Conservation (phyloP, 2,888 invertebrate species). For the Synanthedon vespiformis region DNA sequence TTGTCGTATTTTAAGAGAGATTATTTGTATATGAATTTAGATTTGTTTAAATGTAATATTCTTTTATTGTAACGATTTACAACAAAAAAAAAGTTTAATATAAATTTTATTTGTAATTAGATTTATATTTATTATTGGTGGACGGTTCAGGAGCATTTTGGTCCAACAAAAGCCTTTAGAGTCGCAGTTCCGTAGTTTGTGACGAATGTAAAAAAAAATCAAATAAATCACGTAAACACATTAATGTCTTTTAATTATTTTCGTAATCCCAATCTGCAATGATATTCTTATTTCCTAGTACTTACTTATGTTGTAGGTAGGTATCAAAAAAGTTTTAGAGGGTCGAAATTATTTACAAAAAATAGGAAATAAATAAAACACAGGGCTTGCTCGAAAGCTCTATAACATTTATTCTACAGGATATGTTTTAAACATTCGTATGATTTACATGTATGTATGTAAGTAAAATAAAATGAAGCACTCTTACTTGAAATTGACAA, state of each 20-base stretch:
- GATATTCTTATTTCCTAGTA: too few species aligned
- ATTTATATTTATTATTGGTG: slow-evolving; percentile 50
- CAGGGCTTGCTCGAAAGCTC: too few species aligned
- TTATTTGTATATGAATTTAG: slow-evolving; percentile 68
- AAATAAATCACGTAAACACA: slow-evolving; percentile 62
- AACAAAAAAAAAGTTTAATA: slow-evolving; percentile 42
- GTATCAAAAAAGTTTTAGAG: too few species aligned
- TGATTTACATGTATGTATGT: too few species aligned
- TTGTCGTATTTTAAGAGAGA: slow-evolving; percentile 57
- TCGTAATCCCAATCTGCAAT: not conserved
- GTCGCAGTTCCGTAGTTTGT: slow-evolving; percentile 68
- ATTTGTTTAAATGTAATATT: slow-evolving; percentile 51
- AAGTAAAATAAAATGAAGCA: too few species aligned
- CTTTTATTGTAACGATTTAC: slow-evolving; percentile 55
- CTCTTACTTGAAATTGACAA: too few species aligned
- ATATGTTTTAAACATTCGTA: too few species aligned
- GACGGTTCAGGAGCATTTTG: slow-evolving; percentile 57
- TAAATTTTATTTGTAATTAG: slow-evolving; percentile 51
- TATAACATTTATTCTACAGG: too few species aligned
- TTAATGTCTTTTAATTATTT: slow-evolving; percentile 19
- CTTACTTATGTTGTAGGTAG: too few species aligned
- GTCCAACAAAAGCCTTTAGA: slow-evolving; percentile 58
- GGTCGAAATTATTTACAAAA: too few species aligned
- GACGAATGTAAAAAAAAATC: slow-evolving; percentile 49
- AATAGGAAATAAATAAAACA: too few species aligned